Base-by-base conservation (phyloP, 2,113 vertebrate species). In the Penelope pileata region DNA sequence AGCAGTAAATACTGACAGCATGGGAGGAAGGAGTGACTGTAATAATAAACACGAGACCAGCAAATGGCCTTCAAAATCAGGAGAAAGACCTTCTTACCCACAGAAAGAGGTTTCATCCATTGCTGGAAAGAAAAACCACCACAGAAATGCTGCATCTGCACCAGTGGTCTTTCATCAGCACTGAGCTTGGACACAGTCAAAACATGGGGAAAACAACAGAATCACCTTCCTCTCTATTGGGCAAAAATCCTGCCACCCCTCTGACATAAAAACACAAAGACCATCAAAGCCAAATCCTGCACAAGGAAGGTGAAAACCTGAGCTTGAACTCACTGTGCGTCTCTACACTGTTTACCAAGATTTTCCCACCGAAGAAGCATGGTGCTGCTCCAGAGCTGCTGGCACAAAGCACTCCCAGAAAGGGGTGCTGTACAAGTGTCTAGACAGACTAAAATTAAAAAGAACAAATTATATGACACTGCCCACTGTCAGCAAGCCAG, bases 361-460 rank as follows among this genome's bases (percentile, higher is more conserved):
- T 0, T 32, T 85, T 94, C 66, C 79, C 84, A 92, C 51, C 74
- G 79, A 59, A 59, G 10, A 73, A 86, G 42, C 22, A 45, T 60
- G 72, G 54, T 73, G 36, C 68, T 80, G 60, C 81, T 90, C 68
- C 85, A 72, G 67, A 81, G 62, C 48, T 86, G 58, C 60, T 88
- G 84, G 88, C 90, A 93, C 63, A 59, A 82, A 84, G 23, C 79
- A 60, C 29, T 50, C 60, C 40, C 73, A 77, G 51, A 76, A 86
- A 84, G 34, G 68, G 85, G 85, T 94, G 67, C 80, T 93, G 72
- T 42, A 89, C 45, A 95, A 93, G 48, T 64, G 86, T 96, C 92
- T 96, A 96, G 92, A 92, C 82, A 94, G 78, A 90, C 79, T 93
- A 88, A 94, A 97, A 96, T 96, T 62, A 88, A 95, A 93, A 93